A percentile compares a stretch with the other conserved stretches of the same genome.
Evolutionary conservation across 1,140 invertebrate genomes (phyloP).

Genomic region (Halictus rubicundus): DNA sequence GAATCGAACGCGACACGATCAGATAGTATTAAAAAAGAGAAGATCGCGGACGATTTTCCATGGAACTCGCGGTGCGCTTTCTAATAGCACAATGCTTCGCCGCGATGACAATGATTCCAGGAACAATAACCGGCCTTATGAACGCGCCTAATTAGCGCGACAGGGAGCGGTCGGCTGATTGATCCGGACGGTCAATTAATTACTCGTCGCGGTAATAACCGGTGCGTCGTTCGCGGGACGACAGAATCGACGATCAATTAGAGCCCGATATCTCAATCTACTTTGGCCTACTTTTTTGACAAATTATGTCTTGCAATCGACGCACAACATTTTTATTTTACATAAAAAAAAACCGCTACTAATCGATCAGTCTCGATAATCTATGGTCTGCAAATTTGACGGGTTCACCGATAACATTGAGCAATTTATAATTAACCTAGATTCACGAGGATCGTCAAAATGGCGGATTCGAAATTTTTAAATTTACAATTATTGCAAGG

Average conservation of each 20-base stretch:
- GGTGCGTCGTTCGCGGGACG: background rate
- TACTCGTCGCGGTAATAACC: constrained; percentile 1
- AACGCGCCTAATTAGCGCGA: constrained; percentile 34
- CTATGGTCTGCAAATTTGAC: too few relatives aligned
- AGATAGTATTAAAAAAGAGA: constrained; percentile 16
- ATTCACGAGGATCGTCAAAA: too few relatives aligned
- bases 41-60: constrained; percentile 45
- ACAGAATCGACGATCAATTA: constrained; percentile 9
- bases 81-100: constrained; percentile 44
- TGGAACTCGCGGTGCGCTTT: constrained; percentile 41
- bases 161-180: constrained; percentile 28
- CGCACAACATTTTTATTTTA: too few relatives aligned
- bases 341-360: too few relatives aligned
- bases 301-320: too few relatives aligned
- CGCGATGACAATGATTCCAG: constrained; percentile 55
- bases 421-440: too few relatives aligned
- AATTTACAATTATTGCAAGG: too few relatives aligned
- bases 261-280: constrained; percentile 6
- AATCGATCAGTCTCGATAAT: too few relatives aligned
- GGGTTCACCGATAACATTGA: too few relatives aligned
- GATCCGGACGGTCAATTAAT: constrained; percentile 48
- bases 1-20: constrained; percentile 13
- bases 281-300: background rate
- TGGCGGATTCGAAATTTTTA: too few relatives aligned
- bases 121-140: constrained; percentile 34